These are phyloP conservation scores for Dynastes maya DNA, from an alignment of 2,888 invertebrate species.

Conservation along the genomic window DNA sequence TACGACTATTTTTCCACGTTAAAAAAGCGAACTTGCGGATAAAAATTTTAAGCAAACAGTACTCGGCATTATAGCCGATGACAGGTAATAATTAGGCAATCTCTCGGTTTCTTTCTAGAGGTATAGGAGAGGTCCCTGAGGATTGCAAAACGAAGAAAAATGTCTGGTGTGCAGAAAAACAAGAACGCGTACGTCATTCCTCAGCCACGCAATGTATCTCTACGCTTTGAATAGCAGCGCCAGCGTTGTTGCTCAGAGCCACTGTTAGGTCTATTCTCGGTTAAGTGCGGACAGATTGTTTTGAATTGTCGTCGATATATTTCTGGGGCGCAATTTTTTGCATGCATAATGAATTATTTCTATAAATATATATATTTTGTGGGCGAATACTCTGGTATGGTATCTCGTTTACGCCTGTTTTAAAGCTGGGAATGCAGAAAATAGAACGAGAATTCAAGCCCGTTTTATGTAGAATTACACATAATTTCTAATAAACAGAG, in stretches of 20 bases:
- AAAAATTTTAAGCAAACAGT: constrained; percentile 29
- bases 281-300: constrained; percentile 56
- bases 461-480: no score
- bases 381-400: constrained; percentile 7
- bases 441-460: no score
- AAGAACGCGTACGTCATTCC: not conserved
- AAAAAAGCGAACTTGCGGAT: constrained; percentile 8
- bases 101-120: constrained; percentile 6
- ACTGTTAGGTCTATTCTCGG: constrained; percentile 53
- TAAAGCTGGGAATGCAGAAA: no score
- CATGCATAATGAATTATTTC: constrained; percentile 35
- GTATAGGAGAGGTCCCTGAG: not conserved
- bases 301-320: constrained; percentile 51
- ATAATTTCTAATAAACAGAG: no score
- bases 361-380: constrained; percentile 28
- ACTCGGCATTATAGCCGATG: constrained; percentile 26
- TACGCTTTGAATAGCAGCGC: constrained; percentile 52
- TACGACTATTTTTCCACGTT: constrained; percentile 11
- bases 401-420: not conserved
- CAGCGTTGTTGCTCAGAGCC: constrained; percentile 51
- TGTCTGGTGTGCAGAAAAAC: not conserved
- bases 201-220: constrained; percentile 50
- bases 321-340: constrained; percentile 30
- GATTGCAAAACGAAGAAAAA: not conserved
- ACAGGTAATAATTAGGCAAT: constrained; percentile 37